Evolutionary conservation across 2,797 vertebrate species (phyloP).

Genomic region (Rhinatrema bivittatum): DNA sequence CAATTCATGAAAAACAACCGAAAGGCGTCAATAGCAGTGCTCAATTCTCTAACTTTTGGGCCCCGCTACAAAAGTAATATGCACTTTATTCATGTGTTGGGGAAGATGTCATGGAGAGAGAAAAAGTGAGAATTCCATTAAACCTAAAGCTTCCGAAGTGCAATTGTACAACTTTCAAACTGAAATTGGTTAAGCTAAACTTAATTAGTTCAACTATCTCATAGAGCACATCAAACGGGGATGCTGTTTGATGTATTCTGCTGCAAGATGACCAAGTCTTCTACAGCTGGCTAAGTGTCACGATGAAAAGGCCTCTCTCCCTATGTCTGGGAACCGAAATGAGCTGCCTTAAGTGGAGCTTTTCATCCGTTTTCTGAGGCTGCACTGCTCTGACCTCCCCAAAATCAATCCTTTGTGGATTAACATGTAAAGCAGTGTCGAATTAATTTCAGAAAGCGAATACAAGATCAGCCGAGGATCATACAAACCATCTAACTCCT

Average conservation of each 20-base stretch:
- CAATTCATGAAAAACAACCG: no score
- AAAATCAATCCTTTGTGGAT: slow-evolving; percentile 71
- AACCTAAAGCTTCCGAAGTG: slow-evolving; percentile 38
- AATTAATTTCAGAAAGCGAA: slow-evolving; percentile 79
- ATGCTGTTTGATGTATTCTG: slow-evolving; percentile 51
- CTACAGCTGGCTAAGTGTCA: slow-evolving; percentile 50
- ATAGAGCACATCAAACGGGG: slow-evolving; percentile 43
- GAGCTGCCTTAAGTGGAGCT: slow-evolving; percentile 59
- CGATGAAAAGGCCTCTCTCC: slow-evolving; percentile 54
- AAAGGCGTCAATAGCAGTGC: no score
- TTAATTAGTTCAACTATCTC: slow-evolving; percentile 53
- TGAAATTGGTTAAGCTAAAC: slow-evolving; percentile 55
- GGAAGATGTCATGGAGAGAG: slow-evolving; percentile 29
- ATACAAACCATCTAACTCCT: slow-evolving; percentile 66
- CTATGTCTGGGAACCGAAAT: slow-evolving; percentile 63
- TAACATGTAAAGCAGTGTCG: slow-evolving; percentile 74
- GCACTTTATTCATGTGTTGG: slow-evolving; percentile 20
- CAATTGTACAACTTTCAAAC: slow-evolving; percentile 46
- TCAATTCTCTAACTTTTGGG: no score
- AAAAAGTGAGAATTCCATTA: slow-evolving; percentile 32
- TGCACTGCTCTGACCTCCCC: slow-evolving; percentile 62
- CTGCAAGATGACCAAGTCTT: slow-evolving; percentile 31
- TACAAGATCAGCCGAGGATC: slow-evolving; percentile 67
- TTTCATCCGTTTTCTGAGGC: slow-evolving; percentile 62
- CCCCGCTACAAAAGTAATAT: no score